A percentile compares a stretch with the other conserved stretches of the same genome.
phyloP scores from a whole-genome alignment of 2,797 vertebrate genomes.

The Austrolebias charrua region DNA sequence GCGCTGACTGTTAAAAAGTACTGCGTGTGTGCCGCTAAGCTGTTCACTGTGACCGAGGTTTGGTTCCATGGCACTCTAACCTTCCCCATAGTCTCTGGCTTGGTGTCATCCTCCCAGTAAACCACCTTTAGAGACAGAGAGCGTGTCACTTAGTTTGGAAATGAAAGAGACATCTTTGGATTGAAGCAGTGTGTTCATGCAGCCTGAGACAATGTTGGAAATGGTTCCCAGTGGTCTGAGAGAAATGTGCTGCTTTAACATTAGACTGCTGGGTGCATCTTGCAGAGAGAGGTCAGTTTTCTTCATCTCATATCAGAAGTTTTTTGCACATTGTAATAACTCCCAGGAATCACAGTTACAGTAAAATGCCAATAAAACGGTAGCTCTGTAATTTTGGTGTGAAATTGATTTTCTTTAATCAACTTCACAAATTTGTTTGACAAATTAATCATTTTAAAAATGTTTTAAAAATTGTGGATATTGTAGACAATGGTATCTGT shows the following conservation, averaged over 20 bases:
- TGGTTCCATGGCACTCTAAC: constrained; percentile 88
- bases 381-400: not conserved
- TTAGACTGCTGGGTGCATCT: constrained; percentile 5
- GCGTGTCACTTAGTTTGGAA: not conserved
- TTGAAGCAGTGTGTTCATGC: constrained; percentile 5
- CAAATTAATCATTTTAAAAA: not conserved
- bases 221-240: constrained; percentile 21
- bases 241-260: constrained; percentile 25
- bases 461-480: not conserved
- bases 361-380: constrained; percentile 2
- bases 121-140: constrained; percentile 79
- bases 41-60: constrained; percentile 84
- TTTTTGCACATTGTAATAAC: constrained; percentile 14
- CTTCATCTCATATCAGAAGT: constrained; percentile 33
- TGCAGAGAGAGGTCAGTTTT: constrained; percentile 28
- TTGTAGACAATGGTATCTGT: not conserved
- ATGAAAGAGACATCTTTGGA: constrained; percentile 3
- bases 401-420: accelerated
- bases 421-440: not conserved
- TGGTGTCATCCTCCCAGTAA: constrained; percentile 91
- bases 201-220: constrained; percentile 8
- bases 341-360: not conserved
- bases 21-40: constrained; percentile 84
- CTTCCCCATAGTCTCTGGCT: constrained; percentile 89
- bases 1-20: constrained; percentile 91